phyloP scores from a whole-genome alignment of 2,888 invertebrate species.

The Cephus runcator region DNA sequence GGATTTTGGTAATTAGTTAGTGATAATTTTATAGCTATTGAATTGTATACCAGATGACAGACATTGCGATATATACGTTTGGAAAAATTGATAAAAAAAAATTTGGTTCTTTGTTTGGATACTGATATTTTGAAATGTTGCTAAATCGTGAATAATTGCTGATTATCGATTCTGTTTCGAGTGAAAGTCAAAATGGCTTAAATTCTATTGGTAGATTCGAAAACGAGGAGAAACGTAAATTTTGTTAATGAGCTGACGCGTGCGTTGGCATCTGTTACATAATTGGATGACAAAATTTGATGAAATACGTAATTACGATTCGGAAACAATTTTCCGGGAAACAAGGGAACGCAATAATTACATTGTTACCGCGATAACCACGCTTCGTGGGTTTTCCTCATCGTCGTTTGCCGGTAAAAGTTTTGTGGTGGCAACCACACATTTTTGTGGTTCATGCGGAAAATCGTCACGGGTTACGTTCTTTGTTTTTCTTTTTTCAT shows the following conservation, averaged over 20 bases:
- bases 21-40: not conserved
- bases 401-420: not conserved
- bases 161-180: not conserved
- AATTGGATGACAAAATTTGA: conserved; percentile 10
- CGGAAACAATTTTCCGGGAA: not conserved
- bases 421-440: not conserved
- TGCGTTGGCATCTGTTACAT: conserved; percentile 36
- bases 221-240: conserved; percentile 20
- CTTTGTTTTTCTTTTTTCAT: not conserved
- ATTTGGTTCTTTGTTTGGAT: not conserved
- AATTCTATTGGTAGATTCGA: not conserved
- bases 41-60: not conserved
- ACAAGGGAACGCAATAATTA: not conserved
- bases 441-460: not conserved
- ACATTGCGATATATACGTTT: not conserved
- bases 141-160: not conserved
- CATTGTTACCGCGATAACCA: not conserved
- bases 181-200: not conserved
- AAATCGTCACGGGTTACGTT: not conserved
- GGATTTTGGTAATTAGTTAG: not conserved
- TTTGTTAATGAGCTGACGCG: conserved; percentile 40
- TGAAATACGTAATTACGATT: not conserved
- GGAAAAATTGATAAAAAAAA: not conserved
- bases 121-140: not conserved
- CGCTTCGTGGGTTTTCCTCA: not conserved